phyloP scores from a whole-genome alignment of 1,140 invertebrate genomes.

The Dryas iulia region DNA sequence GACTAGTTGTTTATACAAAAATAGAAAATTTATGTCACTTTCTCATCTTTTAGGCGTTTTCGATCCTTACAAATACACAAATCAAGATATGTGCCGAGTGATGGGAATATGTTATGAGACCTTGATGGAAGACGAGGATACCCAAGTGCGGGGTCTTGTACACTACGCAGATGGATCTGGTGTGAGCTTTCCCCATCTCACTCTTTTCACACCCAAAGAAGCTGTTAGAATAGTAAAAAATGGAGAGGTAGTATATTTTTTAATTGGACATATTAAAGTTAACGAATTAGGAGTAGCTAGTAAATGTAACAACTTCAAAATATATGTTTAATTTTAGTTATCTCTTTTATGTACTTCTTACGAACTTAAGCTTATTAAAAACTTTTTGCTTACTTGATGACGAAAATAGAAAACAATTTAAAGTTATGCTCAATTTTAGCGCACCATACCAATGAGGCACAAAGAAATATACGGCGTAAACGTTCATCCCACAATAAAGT shows the following conservation, averaged over 20 bases:
- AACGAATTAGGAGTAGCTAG: too few species aligned
- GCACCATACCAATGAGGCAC: constrained; percentile 91
- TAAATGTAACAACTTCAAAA: too few species aligned
- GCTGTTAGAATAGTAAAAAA: constrained; percentile 89
- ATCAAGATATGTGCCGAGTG: constrained; percentile 89
- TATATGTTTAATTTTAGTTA: too few species aligned
- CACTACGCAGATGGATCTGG: constrained; percentile 87
- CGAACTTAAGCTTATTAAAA: too few species aligned
- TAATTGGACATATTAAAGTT: too few species aligned
- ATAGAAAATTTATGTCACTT: too few species aligned
- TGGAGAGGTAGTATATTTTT: constrained; percentile 82
- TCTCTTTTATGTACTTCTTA: too few species aligned
- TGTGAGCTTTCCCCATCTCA: constrained; percentile 87
- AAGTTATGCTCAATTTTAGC: constrained; percentile 78
- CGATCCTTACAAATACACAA: constrained; percentile 88
- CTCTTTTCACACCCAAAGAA: constrained; percentile 88
- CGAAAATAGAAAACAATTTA: too few species aligned
- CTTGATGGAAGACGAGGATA: constrained; percentile 90
- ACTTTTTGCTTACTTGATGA: too few species aligned
- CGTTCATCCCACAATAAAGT: constrained; percentile 87
- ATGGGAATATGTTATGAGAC: constrained; percentile 90
- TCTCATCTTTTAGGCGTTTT: constrained; percentile 84
- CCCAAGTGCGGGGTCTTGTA: constrained; percentile 86
- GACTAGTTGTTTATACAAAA: too few species aligned
- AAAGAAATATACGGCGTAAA: constrained; percentile 91